Evolutionary conservation across 2,888 invertebrate species (phyloP), one percentile per base, ranked within the genome.

Genomic region (Anorthoa munda): DNA sequence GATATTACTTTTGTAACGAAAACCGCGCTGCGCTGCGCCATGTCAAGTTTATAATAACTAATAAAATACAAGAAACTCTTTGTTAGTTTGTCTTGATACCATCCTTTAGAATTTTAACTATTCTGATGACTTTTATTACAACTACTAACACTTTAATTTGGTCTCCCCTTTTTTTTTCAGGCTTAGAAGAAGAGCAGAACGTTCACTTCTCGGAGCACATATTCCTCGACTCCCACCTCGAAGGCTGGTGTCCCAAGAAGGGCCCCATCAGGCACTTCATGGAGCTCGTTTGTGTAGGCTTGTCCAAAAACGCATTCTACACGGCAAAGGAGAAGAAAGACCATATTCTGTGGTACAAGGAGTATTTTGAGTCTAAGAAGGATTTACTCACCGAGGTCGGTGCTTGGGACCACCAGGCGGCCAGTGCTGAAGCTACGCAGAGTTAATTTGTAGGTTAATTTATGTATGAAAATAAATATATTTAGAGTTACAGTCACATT

Each of bases 261-360:
- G 99, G 99, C 0, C 99, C 99, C 0, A 97, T 99, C 82, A 97
- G 99, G 12, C 99, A 99, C 93, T 99, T 99, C 92, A 99, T 99
- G 99, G 99, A 99, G 90, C 96, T 99, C 11, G 99, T 99, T 0
- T 98, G 98, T 86, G 97, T 98, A 0, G 99, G 99, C 9, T 96
- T 99, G 1, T 99, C 99, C 0, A 99, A 99, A 93, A 99, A 99
- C 95, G 98, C 99, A 0, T 99, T 98, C 93, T 97, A 99, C 88
- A 98, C 98, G 0, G 98, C 98, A 0, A 93, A 97, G 82, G 98
- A 99, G 87, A 99, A 99, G 92, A 97, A 97, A 81, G 98, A 98
- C 17, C 99, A 99, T 89, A 98, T 99, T 60, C 93, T 97, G 78
- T 99, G 99, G 99, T 99, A 98, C 92, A 97, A 97, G 81, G 97